Conservation (phyloP, 2,888 invertebrate genomes). For the Carterocephalus palaemon region DNA sequence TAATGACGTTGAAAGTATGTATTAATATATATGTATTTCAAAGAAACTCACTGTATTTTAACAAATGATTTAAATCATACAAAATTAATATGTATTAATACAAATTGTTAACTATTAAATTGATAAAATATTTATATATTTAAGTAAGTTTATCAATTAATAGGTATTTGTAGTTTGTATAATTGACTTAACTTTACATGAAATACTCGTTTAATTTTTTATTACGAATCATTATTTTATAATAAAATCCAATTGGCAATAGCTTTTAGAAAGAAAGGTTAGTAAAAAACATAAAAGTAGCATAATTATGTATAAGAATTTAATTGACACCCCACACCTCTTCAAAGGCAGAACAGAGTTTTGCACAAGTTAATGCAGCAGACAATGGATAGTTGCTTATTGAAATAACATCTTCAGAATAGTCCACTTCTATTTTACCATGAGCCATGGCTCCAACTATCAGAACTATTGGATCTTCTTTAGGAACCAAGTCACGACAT, state of each 20-base stretch:
- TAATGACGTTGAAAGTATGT: too few relatives aligned
- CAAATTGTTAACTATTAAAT: too few relatives aligned
- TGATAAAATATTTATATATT: too few relatives aligned
- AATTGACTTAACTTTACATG: slow-evolving; percentile 26
- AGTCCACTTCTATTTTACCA: slow-evolving; percentile 93
- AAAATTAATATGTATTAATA: too few relatives aligned
- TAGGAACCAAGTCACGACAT: slow-evolving; percentile 88
- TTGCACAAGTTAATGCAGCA: slow-evolving; percentile 96
- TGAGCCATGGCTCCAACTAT: slow-evolving; percentile 98
- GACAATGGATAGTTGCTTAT: slow-evolving; percentile 98
- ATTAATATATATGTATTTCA: too few relatives aligned
- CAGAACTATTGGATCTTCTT: slow-evolving; percentile 90
- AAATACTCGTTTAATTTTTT: slow-evolving; percentile 30
- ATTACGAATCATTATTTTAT: slow-evolving; percentile 19
- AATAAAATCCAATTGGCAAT: neutral
- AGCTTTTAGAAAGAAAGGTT: slow-evolving; percentile 3
- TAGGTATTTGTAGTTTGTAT: too few relatives aligned
- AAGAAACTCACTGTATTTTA: too few relatives aligned
- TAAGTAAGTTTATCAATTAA: too few relatives aligned
- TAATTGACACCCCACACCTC: slow-evolving; percentile 95
- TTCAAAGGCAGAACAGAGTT: slow-evolving; percentile 96
- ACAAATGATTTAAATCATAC: too few relatives aligned
- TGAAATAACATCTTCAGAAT: slow-evolving; percentile 93
- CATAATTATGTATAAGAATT: slow-evolving; percentile 72
- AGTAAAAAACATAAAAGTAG: slow-evolving; percentile 8